phyloP scores from a whole-genome alignment of 2,888 invertebrate genomes.

The Monochamus alternatus region DNA sequence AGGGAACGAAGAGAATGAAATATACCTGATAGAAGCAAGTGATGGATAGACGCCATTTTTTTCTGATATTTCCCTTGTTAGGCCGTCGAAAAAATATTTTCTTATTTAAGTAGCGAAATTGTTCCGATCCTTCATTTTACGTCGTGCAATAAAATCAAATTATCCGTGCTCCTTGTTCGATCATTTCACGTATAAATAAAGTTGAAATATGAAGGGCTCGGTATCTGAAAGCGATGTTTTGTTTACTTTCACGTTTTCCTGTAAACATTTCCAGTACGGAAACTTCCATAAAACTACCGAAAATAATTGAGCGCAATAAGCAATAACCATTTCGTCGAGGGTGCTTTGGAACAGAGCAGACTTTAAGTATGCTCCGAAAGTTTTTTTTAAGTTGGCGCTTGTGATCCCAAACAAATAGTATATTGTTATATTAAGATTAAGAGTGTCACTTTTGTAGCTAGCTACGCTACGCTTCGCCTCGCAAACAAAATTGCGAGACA shows the following conservation, averaged over 20 bases:
- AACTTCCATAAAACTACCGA: neutral
- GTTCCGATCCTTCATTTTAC: neutral
- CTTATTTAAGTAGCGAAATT: constrained; percentile 1
- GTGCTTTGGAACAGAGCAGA: no score
- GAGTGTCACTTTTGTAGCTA: no score
- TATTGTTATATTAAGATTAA: no score
- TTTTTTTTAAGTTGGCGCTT: no score
- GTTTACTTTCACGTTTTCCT: neutral
- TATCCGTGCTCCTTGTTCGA: neutral
- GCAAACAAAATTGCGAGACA: no score
- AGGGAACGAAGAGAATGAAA: neutral
- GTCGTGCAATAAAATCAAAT: neutral
- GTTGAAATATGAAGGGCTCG: neutral
- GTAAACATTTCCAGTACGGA: neutral
- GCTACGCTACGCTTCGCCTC: no score
- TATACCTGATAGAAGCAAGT: neutral
- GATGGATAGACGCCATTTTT: constrained; percentile 3
- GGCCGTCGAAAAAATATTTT: neutral
- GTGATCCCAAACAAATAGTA: no score
- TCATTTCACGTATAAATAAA: neutral
- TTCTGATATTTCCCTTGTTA: neutral
- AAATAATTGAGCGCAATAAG: no score
- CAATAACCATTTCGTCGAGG: no score
- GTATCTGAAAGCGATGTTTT: neutral
- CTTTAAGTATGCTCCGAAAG: no score